Evolutionary conservation across 2,888 invertebrate genomes (phyloP), one percentile per base, ranked within the genome.

Genomic region (Polydesmus complanatus): DNA sequence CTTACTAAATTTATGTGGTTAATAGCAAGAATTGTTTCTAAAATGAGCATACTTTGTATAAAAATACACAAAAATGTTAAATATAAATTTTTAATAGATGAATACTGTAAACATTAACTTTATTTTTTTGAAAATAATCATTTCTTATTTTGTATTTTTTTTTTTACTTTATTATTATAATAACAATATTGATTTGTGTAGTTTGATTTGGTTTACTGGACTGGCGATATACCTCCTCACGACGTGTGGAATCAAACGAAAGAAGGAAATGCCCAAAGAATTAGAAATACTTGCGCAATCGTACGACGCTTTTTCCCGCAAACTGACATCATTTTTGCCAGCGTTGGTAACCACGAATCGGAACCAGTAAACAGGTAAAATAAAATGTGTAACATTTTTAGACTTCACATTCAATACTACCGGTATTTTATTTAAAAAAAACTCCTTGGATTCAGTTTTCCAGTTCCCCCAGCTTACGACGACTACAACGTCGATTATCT

Each of bases 331-430:
- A 50, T 57, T 3, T 95, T 91, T 71, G 93, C 95, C 14, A 89
- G 93, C 0, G 77, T 96, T 3, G 97, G 97, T 2, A 97, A 97
- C 75, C 96, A 97, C 70, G 96, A 97, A 77, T 86, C 91, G 64
- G 89, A 91, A 2, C 96, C 96, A 8, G 93, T 93, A 0, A 94
- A 96, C 71, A 89, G 89, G 90, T 88, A 75, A 80, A 11, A n/a
- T 18, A 14, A 55, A 3, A 55, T 2, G 23, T 25, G n/a, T n/a
- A n/a, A n/a, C n/a, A n/a, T n/a, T n/a, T n/a, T n/a, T n/a, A n/a
- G n/a, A n/a, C n/a, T n/a, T n/a, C n/a, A n/a, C n/a, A n/a, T n/a
- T n/a, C n/a, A n/a, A n/a, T n/a, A n/a, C n/a, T n/a, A n/a, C n/a
- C n/a, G n/a, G n/a, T n/a, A n/a, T n/a, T n/a, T n/a, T n/a, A n/a